Percentiles rank a stretch among this genome's conserved stretches.
phyloP scores from a whole-genome alignment of 2,113 vertebrate species.

The Cynopterus brachyotis region DNA sequence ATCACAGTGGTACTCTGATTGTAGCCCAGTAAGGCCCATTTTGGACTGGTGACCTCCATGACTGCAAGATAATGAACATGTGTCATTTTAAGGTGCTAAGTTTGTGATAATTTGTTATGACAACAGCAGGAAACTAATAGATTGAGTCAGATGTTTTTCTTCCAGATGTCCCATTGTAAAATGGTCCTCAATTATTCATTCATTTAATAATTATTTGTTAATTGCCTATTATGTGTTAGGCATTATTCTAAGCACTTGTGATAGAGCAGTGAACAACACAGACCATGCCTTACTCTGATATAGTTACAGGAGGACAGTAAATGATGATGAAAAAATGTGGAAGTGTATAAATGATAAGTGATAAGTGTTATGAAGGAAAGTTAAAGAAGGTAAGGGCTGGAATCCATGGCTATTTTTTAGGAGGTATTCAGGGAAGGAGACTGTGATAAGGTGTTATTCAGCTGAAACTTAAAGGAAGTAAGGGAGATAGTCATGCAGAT shows the following conservation, averaged over 20 bases:
- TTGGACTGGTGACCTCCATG: neutral
- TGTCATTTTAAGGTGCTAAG: neutral
- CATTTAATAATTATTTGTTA: neutral
- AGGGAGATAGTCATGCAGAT: neutral
- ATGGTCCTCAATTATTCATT: neutral
- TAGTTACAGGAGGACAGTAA: neutral
- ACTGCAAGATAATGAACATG: neutral
- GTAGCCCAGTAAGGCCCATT: neutral
- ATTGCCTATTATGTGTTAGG: neutral
- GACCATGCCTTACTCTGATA: neutral
- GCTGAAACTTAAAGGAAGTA: neutral
- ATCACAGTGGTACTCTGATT: neutral
- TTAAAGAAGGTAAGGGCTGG: neutral
- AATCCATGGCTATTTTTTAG: neutral
- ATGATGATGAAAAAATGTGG: too few species aligned
- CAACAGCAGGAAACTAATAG: neutral
- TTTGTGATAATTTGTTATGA: neutral
- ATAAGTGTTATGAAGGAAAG: neutral
- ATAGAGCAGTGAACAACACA: neutral
- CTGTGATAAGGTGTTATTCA: neutral
- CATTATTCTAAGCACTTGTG: neutral
- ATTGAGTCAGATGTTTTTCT: neutral
- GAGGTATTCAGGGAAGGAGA: neutral
- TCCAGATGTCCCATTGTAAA: neutral
- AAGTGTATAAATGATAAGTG: neutral